Evolutionary conservation across 1,140 invertebrate species (phyloP).

Genomic region (Drosophila chauvacae): DNA sequence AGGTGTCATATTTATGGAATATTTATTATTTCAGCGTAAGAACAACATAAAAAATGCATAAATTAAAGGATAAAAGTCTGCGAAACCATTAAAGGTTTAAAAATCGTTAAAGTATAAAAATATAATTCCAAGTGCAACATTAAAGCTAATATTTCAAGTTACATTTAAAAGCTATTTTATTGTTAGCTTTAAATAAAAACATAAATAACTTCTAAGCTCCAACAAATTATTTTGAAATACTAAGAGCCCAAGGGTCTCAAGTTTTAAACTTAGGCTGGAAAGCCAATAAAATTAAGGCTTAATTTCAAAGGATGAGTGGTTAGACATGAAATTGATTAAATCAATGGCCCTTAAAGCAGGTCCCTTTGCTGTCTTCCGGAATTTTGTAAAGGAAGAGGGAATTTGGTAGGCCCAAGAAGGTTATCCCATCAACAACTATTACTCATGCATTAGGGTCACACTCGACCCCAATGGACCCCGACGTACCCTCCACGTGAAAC

Average conservation of each 20-base stretch:
- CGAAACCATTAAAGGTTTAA: no score
- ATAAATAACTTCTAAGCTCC: neutral
- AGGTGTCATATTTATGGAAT: no score
- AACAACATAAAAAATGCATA: neutral
- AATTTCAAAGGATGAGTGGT: neutral
- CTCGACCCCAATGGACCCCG: slow-evolving; percentile 32
- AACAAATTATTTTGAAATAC: neutral
- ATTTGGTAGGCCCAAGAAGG: neutral
- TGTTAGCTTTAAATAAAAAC: neutral
- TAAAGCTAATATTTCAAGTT: neutral
- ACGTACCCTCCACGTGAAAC: slow-evolving; percentile 21
- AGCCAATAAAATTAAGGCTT: neutral
- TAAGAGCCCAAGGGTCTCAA: neutral
- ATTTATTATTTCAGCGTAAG: no score
- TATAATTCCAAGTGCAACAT: no score
- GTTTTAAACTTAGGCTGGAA: neutral
- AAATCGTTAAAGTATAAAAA: no score
- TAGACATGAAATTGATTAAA: slow-evolving; percentile 4
- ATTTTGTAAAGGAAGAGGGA: neutral
- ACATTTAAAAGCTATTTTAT: neutral
- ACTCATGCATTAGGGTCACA: slow-evolving; percentile 20
- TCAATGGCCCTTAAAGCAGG: neutral
- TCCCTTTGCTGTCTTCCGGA: neutral
- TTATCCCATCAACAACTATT: slow-evolving; percentile 26
- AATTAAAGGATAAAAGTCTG: no score